A percentile compares a stretch with the other conserved stretches of the same genome.
These are phyloP conservation scores for Tenrec ecaudatus DNA, from an alignment of 2,113 vertebrate species.

Conservation along the genomic window DNA sequence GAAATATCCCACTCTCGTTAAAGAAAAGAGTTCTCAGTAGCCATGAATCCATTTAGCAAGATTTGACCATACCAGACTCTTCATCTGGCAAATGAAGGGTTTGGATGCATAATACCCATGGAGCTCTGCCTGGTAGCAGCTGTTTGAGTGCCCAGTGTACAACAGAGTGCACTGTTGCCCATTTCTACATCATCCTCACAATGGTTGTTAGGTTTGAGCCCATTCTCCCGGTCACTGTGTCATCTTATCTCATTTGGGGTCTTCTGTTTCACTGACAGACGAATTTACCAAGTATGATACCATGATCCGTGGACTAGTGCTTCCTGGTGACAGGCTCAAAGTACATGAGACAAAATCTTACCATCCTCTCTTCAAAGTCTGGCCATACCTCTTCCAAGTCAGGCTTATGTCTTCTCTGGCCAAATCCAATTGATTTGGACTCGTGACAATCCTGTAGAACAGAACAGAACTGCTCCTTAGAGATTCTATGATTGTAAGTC, in stretches of 20 bases:
- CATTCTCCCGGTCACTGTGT: not conserved
- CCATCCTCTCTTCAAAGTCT: too few relatives aligned
- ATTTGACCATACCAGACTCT: not conserved
- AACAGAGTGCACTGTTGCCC: not conserved
- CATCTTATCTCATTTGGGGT: not conserved
- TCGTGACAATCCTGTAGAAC: too few relatives aligned
- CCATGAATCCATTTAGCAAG: not conserved
- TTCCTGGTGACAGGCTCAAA: not conserved
- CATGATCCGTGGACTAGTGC: not conserved
- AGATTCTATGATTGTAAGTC: too few relatives aligned
- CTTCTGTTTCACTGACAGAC: not conserved
- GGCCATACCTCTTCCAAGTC: too few relatives aligned
- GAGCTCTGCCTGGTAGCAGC: not conserved
- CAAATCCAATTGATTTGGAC: too few relatives aligned
- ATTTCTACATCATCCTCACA: not conserved
- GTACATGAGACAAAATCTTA: too few relatives aligned
- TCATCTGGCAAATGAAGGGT: not conserved
- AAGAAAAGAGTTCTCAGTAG: conserved; percentile 33
- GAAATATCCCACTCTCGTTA: not conserved
- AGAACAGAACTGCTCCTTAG: too few relatives aligned
- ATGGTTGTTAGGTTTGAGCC: not conserved
- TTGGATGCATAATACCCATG: not conserved
- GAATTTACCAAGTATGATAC: not conserved
- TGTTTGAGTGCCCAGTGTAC: not conserved
- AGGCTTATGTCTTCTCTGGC: too few relatives aligned